Percentiles rank a stretch among this genome's conserved stretches.
phyloP scores from a whole-genome alignment of 2,888 invertebrate genomes.

The Epiblema foenella region DNA sequence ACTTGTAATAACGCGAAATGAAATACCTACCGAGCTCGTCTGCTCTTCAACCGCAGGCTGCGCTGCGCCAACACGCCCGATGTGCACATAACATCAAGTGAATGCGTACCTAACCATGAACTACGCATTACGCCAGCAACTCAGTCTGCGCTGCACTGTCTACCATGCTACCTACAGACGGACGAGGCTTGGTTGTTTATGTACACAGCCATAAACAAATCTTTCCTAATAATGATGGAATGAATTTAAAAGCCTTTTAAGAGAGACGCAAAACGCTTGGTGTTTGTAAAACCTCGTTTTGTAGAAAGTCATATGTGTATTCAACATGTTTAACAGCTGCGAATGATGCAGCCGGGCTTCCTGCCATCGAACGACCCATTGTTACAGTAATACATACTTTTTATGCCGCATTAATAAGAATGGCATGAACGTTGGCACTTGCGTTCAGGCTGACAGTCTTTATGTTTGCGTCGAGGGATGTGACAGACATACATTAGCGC shows the following conservation, averaged over 20 bases:
- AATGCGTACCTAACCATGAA: conserved; percentile 73
- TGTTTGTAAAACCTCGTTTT: conserved; percentile 40
- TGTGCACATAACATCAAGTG: conserved; percentile 57
- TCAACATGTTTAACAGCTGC: conserved; percentile 63
- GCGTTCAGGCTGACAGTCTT: conserved; percentile 46
- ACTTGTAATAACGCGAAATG: conserved; percentile 74
- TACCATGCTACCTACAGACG: conserved; percentile 18
- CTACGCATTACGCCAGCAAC: conserved; percentile 57
- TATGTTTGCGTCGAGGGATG: conserved; percentile 47
- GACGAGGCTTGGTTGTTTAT: conserved; percentile 30
- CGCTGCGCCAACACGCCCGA: conserved; percentile 54
- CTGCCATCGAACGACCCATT: conserved; percentile 75
- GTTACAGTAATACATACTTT: conserved; percentile 68
- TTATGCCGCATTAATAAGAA: conserved; percentile 65
- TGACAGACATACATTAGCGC: conserved; percentile 53
- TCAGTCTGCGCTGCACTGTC: conserved; percentile 29
- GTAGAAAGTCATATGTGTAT: conserved; percentile 43
- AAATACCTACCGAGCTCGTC: conserved; percentile 70
- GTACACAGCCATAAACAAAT: conserved; percentile 32
- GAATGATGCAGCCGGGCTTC: conserved; percentile 69
- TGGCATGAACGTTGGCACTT: conserved; percentile 53
- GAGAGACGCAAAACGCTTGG: conserved; percentile 12
- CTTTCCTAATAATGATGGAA: conserved; percentile 26
- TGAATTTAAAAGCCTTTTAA: conserved; percentile 30
- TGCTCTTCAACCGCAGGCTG: conserved; percentile 68